phyloP scores from a whole-genome alignment of 2,113 vertebrate genomes.

The human region DNA sequence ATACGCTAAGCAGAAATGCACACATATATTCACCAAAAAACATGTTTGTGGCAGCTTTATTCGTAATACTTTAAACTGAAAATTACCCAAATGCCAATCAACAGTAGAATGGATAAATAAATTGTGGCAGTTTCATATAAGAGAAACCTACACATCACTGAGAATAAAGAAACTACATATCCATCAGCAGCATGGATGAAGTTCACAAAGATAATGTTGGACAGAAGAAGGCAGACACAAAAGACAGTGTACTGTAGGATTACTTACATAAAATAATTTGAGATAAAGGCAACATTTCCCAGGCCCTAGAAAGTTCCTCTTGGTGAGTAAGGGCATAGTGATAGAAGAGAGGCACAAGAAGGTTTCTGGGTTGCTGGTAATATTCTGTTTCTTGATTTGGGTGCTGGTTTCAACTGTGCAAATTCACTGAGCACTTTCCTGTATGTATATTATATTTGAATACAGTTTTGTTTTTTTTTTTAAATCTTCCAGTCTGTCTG shows the following conservation, averaged over 20 bases:
- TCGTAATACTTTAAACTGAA: not conserved
- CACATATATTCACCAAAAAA: not conserved
- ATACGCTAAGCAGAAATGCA: not conserved
- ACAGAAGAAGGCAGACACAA: not conserved
- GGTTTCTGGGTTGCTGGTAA: not conserved
- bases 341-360: not conserved
- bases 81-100: not conserved
- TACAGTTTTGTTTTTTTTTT: not conserved
- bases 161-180: not conserved
- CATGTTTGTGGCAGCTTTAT: not conserved
- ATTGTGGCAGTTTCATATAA: not conserved
- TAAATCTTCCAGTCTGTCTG: not conserved
- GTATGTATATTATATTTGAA: not conserved
- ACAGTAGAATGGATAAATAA: not conserved
- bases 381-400: not conserved
- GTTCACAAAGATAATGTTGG: not conserved
- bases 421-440: not conserved
- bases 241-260: not conserved
- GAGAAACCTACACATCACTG: not conserved
- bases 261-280: not conserved
- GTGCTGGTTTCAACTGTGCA: not conserved
- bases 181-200: not conserved
- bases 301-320: not conserved
- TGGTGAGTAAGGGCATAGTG: not conserved
- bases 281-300: not conserved